Conservation (phyloP, 1,140 invertebrate genomes). For the Tachypleus tridentatus region DNA sequence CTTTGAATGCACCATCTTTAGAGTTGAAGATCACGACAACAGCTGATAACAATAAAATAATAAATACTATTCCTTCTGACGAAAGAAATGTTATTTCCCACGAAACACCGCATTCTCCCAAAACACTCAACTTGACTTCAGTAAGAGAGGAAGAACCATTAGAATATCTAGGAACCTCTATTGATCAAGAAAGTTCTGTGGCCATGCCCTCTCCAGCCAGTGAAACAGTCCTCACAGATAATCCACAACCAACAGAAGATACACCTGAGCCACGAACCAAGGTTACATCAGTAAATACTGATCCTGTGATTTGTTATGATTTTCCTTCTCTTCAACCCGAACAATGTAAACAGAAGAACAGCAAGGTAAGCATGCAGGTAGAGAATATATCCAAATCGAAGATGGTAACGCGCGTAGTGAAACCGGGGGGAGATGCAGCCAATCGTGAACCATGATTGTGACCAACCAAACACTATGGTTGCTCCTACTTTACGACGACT, state of each 20-base stretch:
- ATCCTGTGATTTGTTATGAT: background rate
- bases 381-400: background rate
- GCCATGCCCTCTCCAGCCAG: background rate
- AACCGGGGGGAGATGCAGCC: slow-evolving; percentile 12
- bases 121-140: background rate
- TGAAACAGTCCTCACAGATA: background rate
- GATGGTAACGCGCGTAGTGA: slow-evolving; percentile 13
- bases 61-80: background rate
- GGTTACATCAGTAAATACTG: background rate
- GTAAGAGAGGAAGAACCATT: background rate
- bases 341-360: background rate
- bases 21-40: background rate
- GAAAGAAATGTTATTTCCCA: background rate
- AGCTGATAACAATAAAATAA: background rate
- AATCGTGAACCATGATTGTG: slow-evolving; percentile 3
- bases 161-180: background rate
- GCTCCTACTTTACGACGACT: background rate
- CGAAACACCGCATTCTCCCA: background rate
- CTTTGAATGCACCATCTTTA: background rate
- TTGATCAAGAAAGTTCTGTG: slow-evolving; percentile 4
- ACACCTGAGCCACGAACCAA: background rate
- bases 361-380: background rate
- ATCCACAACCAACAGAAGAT: background rate
- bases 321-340: no score
- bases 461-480: background rate